phyloP scores from a whole-genome alignment of 2,113 vertebrate species.

The Sphaerodactylus townsendi region DNA sequence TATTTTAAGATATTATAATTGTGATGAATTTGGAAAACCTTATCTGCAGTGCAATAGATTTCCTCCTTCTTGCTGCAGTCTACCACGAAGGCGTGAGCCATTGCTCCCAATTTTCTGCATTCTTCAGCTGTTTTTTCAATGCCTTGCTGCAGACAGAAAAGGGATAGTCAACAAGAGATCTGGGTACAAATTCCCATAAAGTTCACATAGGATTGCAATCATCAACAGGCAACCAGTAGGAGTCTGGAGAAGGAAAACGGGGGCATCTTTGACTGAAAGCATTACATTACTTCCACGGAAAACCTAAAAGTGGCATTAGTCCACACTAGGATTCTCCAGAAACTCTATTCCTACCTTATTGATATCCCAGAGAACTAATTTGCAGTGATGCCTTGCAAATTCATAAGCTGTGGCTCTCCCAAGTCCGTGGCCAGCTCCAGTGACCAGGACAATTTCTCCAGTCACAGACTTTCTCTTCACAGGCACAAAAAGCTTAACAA shows the following conservation, averaged over 20 bases:
- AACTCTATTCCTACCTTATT: conserved; percentile 64
- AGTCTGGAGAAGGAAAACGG: no score
- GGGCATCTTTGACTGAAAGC: no score
- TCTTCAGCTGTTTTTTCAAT: conserved; percentile 81
- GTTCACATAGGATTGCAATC: no score
- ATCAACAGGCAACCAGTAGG: no score
- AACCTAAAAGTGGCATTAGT: no score
- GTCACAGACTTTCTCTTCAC: conserved; percentile 75
- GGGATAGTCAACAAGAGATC: neutral
- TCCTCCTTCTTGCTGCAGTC: conserved; percentile 82
- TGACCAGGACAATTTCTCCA: conserved; percentile 81
- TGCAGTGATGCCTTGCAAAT: conserved; percentile 76
- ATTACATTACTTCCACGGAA: no score
- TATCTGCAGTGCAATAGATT: conserved; percentile 69
- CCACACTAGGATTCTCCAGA: no score
- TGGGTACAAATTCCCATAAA: no score
- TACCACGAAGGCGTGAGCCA: conserved; percentile 74
- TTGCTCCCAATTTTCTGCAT: conserved; percentile 76
- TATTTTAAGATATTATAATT: neutral
- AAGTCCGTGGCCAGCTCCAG: conserved; percentile 77
- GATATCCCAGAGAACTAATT: conserved; percentile 84
- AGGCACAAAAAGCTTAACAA: conserved; percentile 75
- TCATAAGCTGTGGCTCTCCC: conserved; percentile 79
- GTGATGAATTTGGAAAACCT: conserved; percentile 56
- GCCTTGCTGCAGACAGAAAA: conserved; percentile 51